A percentile compares a stretch with the other conserved stretches of the same genome.
Conservation (phyloP, 2,888 invertebrate genomes). For the Nudaria mundana region DNA sequence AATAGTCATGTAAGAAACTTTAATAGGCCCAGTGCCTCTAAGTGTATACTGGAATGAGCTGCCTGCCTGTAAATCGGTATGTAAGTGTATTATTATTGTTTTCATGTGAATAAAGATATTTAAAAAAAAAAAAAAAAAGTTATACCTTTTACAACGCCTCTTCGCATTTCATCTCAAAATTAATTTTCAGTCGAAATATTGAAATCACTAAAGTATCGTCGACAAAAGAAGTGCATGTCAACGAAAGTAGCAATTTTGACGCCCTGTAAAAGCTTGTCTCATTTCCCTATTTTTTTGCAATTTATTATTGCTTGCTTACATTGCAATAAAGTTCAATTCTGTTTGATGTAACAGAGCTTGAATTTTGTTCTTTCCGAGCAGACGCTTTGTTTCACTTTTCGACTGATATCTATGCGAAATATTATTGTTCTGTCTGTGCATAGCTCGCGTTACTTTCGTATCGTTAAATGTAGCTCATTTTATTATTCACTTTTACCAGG, state of each 20-base stretch:
- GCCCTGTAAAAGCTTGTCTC: conserved; percentile 51
- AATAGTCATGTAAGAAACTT: no score
- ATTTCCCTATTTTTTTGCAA: conserved; percentile 31
- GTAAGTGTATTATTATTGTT: no score
- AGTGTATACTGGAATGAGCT: no score
- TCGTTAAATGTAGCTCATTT: background rate
- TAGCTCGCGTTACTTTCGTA: background rate
- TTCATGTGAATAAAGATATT: no score
- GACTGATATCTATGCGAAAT: conserved; percentile 30
- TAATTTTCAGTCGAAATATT: conserved; percentile 45
- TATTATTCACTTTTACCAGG: background rate
- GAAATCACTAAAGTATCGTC: conserved; percentile 56
- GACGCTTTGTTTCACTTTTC: conserved; percentile 51
- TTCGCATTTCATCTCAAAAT: no score
- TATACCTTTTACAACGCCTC: no score
- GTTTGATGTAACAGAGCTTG: background rate
- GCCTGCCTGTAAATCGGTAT: no score
- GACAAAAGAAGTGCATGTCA: conserved; percentile 51
- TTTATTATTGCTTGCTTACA: conserved; percentile 22
- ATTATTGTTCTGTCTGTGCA: conserved; percentile 11
- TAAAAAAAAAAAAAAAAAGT: no score
- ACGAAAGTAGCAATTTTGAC: conserved; percentile 70
- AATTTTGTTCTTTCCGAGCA: conserved; percentile 41
- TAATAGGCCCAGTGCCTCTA: no score
- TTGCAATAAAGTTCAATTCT: conserved; percentile 4